Evolutionary conservation across 92 coral and sea anemone genomes (phyloP).

Genomic region (Porites cylindrica): DNA sequence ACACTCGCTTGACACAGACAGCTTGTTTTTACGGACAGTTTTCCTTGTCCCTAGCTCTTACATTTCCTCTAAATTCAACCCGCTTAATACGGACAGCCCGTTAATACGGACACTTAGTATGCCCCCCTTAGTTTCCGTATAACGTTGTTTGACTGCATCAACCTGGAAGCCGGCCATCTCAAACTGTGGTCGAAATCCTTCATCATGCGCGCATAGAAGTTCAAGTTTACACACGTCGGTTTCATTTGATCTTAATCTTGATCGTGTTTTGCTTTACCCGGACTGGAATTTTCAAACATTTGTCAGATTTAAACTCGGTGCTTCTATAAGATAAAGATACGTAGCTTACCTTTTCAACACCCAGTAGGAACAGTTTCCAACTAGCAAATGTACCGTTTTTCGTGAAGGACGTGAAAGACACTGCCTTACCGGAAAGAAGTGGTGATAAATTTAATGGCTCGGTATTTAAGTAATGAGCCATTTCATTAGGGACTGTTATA

Average conservation of each 20-base stretch:
- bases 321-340: neutral
- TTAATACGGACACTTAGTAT: too few relatives aligned
- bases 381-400: neutral
- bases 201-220: neutral
- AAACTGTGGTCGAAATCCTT: neutral
- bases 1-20: too few relatives aligned
- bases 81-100: too few relatives aligned
- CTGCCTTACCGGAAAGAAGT: too few relatives aligned
- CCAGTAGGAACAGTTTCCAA: neutral
- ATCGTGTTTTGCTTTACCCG: neutral
- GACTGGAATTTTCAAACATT: neutral
- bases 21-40: too few relatives aligned
- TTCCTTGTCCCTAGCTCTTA: too few relatives aligned
- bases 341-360: neutral
- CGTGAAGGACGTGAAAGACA: neutral
- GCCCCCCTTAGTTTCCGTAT: too few relatives aligned
- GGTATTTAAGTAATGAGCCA: constrained; percentile 1
- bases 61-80: too few relatives aligned
- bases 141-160: too few relatives aligned
- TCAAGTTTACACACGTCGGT: neutral
- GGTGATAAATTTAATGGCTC: neutral
- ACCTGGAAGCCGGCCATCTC: neutral
- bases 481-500: neutral
- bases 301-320: neutral
- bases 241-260: neutral